A percentile compares a stretch with the other conserved stretches of the same genome.
phyloP scores from a whole-genome alignment of 2,888 invertebrate genomes.

The Pimpla rufipes region DNA sequence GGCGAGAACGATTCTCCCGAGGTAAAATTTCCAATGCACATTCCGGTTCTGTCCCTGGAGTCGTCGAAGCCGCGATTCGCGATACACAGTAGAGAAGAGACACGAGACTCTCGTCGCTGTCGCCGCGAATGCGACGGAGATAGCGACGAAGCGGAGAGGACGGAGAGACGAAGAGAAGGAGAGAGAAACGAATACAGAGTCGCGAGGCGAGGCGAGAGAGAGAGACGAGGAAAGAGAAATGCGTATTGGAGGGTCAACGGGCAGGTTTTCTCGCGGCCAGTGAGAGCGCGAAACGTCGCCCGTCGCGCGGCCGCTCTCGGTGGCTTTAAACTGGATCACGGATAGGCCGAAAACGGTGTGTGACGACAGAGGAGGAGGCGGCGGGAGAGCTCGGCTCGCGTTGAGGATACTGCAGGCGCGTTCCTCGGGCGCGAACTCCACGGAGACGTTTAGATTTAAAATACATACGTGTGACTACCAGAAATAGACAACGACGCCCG shows the following conservation, averaged over 20 bases:
- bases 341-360: slow-evolving; percentile 39
- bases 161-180: slow-evolving; percentile 42
- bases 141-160: slow-evolving; percentile 42
- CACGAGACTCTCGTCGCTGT: slow-evolving; percentile 56
- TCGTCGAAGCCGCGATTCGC: slow-evolving; percentile 60
- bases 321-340: slow-evolving; percentile 65
- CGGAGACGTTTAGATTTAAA: slow-evolving; percentile 58
- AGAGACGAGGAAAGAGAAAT: slow-evolving; percentile 46
- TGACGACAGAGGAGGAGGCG: slow-evolving; percentile 19
- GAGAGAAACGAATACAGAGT: neutral
- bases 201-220: slow-evolving; percentile 41
- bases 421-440: neutral
- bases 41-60: slow-evolving; percentile 66
- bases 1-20: slow-evolving; percentile 27
- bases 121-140: slow-evolving; percentile 63
- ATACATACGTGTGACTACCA: slow-evolving; percentile 63
- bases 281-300: slow-evolving; percentile 42
- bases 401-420: slow-evolving; percentile 25
- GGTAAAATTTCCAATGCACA: slow-evolving; percentile 69
- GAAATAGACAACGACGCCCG: slow-evolving; percentile 61
- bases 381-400: slow-evolving; percentile 17
- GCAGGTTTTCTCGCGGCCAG: neutral
- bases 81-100: slow-evolving; percentile 43
- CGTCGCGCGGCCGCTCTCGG: slow-evolving; percentile 57
- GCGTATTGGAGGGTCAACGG: slow-evolving; percentile 12